These are phyloP conservation scores for Siniperca chuatsi DNA, from an alignment of 2,113 vertebrate genomes.

Conservation along the genomic window DNA sequence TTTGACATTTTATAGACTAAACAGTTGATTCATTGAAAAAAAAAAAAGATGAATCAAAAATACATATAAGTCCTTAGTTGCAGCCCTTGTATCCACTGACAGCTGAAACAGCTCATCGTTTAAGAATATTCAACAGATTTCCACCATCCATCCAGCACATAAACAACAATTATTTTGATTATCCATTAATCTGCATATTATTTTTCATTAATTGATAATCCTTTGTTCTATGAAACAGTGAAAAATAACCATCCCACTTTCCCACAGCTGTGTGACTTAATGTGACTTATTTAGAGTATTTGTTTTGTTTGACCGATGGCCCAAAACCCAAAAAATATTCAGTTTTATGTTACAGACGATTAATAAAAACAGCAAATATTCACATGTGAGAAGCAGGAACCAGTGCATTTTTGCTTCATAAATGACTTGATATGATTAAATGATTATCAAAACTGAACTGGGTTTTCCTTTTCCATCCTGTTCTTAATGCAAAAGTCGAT, in stretches of 20 bases:
- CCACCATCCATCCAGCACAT: neutral
- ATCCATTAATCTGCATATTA: no score
- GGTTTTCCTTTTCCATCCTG: neutral
- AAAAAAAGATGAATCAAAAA: neutral
- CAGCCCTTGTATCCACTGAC: neutral
- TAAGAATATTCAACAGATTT: neutral
- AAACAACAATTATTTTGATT: no score
- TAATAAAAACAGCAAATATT: neutral
- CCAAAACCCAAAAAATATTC: neutral
- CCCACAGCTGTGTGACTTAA: no score
- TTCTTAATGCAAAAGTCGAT: neutral
- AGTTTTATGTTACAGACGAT: neutral
- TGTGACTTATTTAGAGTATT: no score
- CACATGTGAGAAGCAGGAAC: neutral
- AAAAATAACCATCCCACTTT: no score
- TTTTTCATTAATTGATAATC: no score
- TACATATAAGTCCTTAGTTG: neutral
- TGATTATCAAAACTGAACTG: neutral
- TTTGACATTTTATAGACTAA: neutral
- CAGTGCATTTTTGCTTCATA: neutral
- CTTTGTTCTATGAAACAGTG: no score
- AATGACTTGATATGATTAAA: constrained; percentile 7
- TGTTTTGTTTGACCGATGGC: neutral
- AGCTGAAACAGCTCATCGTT: neutral
- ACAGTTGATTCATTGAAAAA: neutral